Evolutionary conservation across 2,113 vertebrate genomes (phyloP), one percentile per base, ranked within the genome.

Genomic region (Beaufortia kweichowensis): DNA sequence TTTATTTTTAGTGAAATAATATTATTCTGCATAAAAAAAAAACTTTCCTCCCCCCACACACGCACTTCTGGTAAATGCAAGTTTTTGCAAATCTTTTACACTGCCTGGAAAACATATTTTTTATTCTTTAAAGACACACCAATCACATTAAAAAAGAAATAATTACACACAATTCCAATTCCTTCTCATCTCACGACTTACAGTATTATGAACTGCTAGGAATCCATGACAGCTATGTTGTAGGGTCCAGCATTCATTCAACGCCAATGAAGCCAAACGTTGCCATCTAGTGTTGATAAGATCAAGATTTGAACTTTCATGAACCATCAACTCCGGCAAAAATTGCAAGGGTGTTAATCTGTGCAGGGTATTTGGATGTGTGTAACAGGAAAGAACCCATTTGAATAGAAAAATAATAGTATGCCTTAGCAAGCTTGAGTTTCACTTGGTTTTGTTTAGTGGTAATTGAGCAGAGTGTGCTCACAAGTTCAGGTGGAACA

Each of bases 231-330:
- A 65, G 50, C 56, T 56, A 39, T 53, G 24, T 41, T 31, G 66
- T 65, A 33, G 75, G 48, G 69, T 66, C 74, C 63, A 64, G 43
- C 10, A 62, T 46, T 62, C 39, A 35, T 10, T 46, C 33, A 33
- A 31, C 68, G 46, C 29, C 43, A 76, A 79, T 69, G 23, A 80
- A 90, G 92, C 86, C 87, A 90, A 92, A 93, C 71, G 89, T 90
- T 92, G 92, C 92, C 92, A 91, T 89, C 92, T 93, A 93, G 91
- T 91, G 92, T 91, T 83, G 85, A 87, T 85, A 70, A 76, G 65
- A 87, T 62, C 65, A 77, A 83, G 72, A 69, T 50, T 19, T 29
- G 24, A 55, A 28, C 26, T 74, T 28, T 67, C 29, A 74, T 33
- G 29, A 68, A 50, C 43, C 17, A 46, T 41, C 29, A 21, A 48